Evolutionary conservation across 2,888 invertebrate species (phyloP).

Genomic region (Athalia circularis): DNA sequence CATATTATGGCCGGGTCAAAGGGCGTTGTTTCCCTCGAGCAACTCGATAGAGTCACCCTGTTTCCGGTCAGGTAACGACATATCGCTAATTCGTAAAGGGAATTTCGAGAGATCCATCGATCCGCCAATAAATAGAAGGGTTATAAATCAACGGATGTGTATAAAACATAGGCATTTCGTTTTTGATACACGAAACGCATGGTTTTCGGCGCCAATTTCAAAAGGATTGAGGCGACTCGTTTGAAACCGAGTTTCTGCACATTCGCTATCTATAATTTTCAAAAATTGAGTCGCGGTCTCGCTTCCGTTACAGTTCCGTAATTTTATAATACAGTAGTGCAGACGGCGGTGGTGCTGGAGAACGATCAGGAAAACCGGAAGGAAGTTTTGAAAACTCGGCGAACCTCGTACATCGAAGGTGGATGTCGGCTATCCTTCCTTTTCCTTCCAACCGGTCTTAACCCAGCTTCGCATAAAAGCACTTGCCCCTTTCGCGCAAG

Average conservation of each 20-base stretch:
- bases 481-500: conserved; percentile 51
- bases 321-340: too few species aligned
- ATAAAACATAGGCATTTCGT: background rate
- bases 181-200: background rate
- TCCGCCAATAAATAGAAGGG: conserved; percentile 10
- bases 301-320: background rate
- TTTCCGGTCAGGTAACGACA: conserved; percentile 22
- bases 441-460: conserved; percentile 47
- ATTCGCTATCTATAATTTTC: background rate
- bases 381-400: conserved; percentile 31
- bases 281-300: background rate
- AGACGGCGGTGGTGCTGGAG: too few species aligned
- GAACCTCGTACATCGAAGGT: background rate
- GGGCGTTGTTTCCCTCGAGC: conserved; percentile 36
- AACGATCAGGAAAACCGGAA: conserved; percentile 5
- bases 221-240: too few species aligned
- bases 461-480: conserved; percentile 53
- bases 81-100: conserved; percentile 21
- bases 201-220: background rate
- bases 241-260: background rate
- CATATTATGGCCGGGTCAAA: background rate
- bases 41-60: conserved; percentile 20
- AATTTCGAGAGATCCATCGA: conserved; percentile 27
- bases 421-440: background rate
- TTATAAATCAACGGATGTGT: conserved; percentile 15